These are phyloP conservation scores for Malurus splendens DNA, from an alignment of 2,797 vertebrate species.

Conservation along the genomic window DNA sequence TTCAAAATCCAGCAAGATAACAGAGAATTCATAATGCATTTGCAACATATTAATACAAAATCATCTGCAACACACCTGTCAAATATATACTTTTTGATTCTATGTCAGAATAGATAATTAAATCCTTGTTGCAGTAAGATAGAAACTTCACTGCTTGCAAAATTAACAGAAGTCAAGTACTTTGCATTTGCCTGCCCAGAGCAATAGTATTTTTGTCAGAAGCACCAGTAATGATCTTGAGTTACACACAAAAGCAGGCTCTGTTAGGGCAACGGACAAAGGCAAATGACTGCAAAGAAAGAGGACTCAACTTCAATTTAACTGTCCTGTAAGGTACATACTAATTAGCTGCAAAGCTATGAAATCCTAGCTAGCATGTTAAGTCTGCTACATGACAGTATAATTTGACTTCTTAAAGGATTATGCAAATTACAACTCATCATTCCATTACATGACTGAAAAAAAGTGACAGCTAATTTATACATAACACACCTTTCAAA, in stretches of 20 bases:
- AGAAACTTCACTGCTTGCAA: slow-evolving; percentile 23
- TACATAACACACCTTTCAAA: slow-evolving; percentile 91
- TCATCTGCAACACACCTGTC: slow-evolving; percentile 19
- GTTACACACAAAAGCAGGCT: slow-evolving; percentile 63
- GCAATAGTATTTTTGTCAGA: slow-evolving; percentile 42
- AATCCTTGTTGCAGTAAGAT: slow-evolving; percentile 4
- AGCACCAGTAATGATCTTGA: slow-evolving; percentile 26
- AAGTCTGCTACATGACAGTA: slow-evolving; percentile 94
- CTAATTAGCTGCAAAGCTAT: slow-evolving; percentile 88
- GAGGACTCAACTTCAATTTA: slow-evolving; percentile 81
- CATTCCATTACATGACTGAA: slow-evolving; percentile 87
- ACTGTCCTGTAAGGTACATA: slow-evolving; percentile 88
- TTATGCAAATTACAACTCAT: slow-evolving; percentile 94
- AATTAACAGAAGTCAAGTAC: slow-evolving; percentile 29
- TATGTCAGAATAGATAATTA: slow-evolving; percentile 12
- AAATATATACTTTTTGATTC: slow-evolving; percentile 15
- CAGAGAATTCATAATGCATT: slow-evolving; percentile 32
- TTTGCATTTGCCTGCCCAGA: slow-evolving; percentile 47
- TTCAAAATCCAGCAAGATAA: slow-evolving; percentile 14
- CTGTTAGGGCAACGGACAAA: slow-evolving; percentile 74
- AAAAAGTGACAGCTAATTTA: slow-evolving; percentile 95
- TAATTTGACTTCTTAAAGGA: slow-evolving; percentile 97
- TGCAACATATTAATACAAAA: slow-evolving; percentile 28
- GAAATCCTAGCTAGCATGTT: slow-evolving; percentile 91
- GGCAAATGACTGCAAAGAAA: slow-evolving; percentile 74